Base-by-base conservation (phyloP, 2,888 invertebrate genomes). In the Coenonympha glycerion region DNA sequence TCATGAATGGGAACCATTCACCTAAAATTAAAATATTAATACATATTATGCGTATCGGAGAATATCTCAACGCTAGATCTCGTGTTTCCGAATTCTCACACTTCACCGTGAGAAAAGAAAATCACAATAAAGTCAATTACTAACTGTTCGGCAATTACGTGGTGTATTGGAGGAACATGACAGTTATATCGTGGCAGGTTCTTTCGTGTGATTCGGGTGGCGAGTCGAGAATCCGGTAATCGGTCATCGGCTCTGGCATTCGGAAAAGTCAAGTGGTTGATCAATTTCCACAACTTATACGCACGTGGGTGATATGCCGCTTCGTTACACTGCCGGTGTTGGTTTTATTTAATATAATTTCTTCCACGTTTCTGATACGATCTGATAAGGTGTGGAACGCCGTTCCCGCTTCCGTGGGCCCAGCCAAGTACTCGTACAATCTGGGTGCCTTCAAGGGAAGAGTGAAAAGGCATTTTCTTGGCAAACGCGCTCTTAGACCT, bases 251-350 rank as follows among this genome's bases (percentile, higher is more conserved):
- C 80, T 69, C 55, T 57, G 58, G 62, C 67, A 67, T 72, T 75
- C 78, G 74, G 79, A 78, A 84, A 71, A 76, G 63, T 66, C 63
- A 55, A 55, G 69, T 73, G 64, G 62, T 63, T 63, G 81, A 83
- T 84, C 76, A 79, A 87, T 86, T 87, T 83, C 70, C 84, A 84
- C 81, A 84, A 83, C 76, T 69, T 71, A 83, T 80, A 86, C 84
- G 86, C 86, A 82, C 86, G 86, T 82, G 86, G 73, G 71, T 56
- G 53, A 57, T 67, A 64, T 60, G 56, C 50, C 42, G 55, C 50
- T 53, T 44, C 24, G 47, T 44, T 44, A 50, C 44, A 53, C 53
- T 49, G 18, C 44, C 31, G 18, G n/a, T 49, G 13, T 30, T 2
- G 13, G 30, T 6, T 26, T 8, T 26, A n/a, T 26, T 26, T 26